These are phyloP conservation scores for Trichogramma dendrolimi DNA, from an alignment of 2,888 invertebrate species.

Conservation along the genomic window DNA sequence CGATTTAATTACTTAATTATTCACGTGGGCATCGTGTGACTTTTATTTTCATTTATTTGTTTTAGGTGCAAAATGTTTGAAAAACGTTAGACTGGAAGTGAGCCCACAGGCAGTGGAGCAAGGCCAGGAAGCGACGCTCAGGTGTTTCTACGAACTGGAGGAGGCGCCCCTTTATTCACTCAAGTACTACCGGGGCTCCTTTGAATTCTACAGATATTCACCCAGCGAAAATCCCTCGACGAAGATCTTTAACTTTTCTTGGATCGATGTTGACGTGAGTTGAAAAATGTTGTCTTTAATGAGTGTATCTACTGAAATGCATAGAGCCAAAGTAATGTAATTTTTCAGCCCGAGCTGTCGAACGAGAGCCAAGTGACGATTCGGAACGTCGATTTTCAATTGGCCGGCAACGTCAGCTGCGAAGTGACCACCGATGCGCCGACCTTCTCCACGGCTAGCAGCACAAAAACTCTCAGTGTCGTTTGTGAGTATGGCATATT, in stretches of 20 bases:
- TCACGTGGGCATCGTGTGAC: neutral
- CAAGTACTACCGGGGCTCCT: constrained; percentile 80
- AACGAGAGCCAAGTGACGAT: constrained; percentile 73
- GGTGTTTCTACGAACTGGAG: constrained; percentile 74
- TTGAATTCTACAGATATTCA: constrained; percentile 80
- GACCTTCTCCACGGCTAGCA: constrained; percentile 65
- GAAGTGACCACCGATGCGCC: constrained; percentile 74
- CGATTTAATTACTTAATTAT: constrained; percentile 34
- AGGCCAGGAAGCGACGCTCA: constrained; percentile 65
- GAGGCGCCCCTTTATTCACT: constrained; percentile 74
- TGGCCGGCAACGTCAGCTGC: constrained; percentile 75
- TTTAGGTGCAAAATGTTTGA: constrained; percentile 63
- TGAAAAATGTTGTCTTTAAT: constrained; percentile 15
- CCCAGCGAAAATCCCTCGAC: constrained; percentile 70
- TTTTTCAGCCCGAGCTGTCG: constrained; percentile 65
- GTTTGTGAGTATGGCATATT: constrained; percentile 62
- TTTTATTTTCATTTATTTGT: constrained; percentile 35
- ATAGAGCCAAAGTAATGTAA: neutral
- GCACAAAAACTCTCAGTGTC: constrained; percentile 65
- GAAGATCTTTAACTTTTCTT: constrained; percentile 70
- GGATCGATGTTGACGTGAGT: constrained; percentile 81
- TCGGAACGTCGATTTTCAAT: constrained; percentile 64
- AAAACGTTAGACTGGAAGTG: constrained; percentile 68
- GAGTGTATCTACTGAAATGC: neutral
- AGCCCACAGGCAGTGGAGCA: constrained; percentile 67